Evolutionary conservation across 2,888 invertebrate genomes (phyloP), one percentile per base, ranked within the genome.

Genomic region (Lithosia quadra): DNA sequence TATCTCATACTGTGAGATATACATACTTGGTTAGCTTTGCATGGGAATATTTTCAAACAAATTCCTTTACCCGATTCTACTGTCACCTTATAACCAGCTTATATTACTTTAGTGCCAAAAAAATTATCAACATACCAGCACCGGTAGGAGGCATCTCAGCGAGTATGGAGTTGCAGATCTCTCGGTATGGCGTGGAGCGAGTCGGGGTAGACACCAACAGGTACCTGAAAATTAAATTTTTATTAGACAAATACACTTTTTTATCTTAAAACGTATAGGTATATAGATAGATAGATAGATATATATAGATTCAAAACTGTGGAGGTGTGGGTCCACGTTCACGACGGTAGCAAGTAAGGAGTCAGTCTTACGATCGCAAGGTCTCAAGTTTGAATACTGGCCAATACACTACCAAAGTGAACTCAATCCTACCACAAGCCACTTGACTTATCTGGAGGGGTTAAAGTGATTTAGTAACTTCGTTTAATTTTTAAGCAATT

Each of bases 141-240:
- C 96, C 96, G 0, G 96, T 96, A n/a, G 97, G 96, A 3, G 97
- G 97, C 91, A 97, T 96, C 83, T 97, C 96, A 57, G 97, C 97
- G 22, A 98, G 92, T 60, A 98, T 97, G 11, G 97, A 96, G 75
- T 98, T 96, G 87, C 98, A 98, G 21, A 98, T 95, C 88, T 98
- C 98, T 71, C 98, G 95, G 84, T 97, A 97, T 0, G 98, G 98
- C 7, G 97, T 97, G 10, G 98, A 97, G 36, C 97, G 95, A 0
- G 97, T 96, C n/a, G 96, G 92, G 5, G 96, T 96, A 0, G 95
- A 92, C 67, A 95, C 95, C 71, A 97, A 89, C 59, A 97, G 87
- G 83, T 97, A 97, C 62, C 96, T 96, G 89, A 18, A 78, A 84
- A 56, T 18, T 0, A 10, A 0, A 21, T 24, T 64, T 15, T n/a